phyloP scores from a whole-genome alignment of 2,888 invertebrate genomes.

The Eudasyphora cyanicolor region DNA sequence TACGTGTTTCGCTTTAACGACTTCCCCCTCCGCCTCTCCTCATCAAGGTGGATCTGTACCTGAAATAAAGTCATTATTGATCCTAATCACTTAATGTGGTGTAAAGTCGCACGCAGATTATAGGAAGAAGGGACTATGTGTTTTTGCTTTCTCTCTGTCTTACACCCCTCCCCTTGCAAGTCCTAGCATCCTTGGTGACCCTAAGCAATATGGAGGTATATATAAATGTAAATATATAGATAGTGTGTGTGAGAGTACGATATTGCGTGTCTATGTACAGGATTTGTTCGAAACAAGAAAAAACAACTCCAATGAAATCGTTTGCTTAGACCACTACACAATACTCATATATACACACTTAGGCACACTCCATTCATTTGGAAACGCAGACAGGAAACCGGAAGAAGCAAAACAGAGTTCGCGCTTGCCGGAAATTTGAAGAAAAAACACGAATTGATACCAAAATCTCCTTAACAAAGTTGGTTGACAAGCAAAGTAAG shows the following conservation, averaged over 20 bases:
- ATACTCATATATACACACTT: neutral
- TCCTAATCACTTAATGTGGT: conserved; percentile 27
- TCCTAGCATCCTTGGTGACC: neutral
- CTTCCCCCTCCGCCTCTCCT: too few relatives aligned
- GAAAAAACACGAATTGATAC: neutral
- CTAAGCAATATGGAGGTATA: neutral
- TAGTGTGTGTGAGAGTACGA: neutral
- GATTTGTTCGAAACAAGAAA: neutral
- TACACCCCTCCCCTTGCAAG: too few relatives aligned
- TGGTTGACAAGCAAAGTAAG: neutral
- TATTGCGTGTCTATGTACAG: conserved; percentile 1
- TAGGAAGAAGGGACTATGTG: neutral
- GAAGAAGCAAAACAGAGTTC: neutral
- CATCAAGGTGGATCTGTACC: too few relatives aligned
- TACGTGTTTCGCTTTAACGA: neutral
- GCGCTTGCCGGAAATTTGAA: neutral
- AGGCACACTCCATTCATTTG: neutral
- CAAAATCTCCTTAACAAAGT: neutral
- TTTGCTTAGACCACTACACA: neutral
- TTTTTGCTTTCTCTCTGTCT: neutral
- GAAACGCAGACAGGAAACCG: neutral
- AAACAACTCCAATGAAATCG: neutral
- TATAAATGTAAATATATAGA: neutral
- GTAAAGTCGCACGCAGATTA: conserved; percentile 2
- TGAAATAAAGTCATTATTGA: conserved; percentile 5